These are phyloP conservation scores for Scaptomyza caliginosa DNA, from an alignment of 2,888 invertebrate genomes.

Conservation along the genomic window DNA sequence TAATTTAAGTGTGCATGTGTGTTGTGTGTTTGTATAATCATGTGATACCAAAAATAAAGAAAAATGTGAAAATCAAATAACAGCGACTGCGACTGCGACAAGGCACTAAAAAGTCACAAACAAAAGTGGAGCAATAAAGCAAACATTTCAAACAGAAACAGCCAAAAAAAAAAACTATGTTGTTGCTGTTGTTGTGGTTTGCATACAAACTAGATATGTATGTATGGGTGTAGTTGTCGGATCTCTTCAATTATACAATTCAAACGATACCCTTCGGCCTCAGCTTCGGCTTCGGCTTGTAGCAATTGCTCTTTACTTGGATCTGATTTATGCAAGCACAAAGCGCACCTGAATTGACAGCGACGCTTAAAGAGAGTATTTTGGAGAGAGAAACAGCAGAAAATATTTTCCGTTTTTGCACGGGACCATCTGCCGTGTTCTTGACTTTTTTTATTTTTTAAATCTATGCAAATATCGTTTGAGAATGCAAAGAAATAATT, in stretches of 20 bases:
- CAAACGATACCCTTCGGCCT: neutral
- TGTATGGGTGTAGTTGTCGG: neutral
- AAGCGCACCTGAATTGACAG: neutral
- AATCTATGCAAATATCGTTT: slow-evolving; percentile 45
- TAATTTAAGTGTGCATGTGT: slow-evolving; percentile 1
- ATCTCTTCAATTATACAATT: neutral
- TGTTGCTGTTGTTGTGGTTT: slow-evolving; percentile 23
- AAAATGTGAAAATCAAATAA: slow-evolving; percentile 82
- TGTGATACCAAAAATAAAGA: slow-evolving; percentile 75
- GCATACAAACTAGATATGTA: slow-evolving; percentile 5
- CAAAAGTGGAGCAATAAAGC: slow-evolving; percentile 80
- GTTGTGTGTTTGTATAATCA: slow-evolving; percentile 67
- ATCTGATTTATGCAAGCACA: too few relatives aligned
- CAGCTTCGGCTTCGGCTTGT: too few relatives aligned
- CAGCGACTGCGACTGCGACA: slow-evolving; percentile 65
- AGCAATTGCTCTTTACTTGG: too few relatives aligned
- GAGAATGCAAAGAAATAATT: slow-evolving; percentile 27
- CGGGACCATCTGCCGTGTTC: too few relatives aligned
- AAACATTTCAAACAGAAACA: slow-evolving; percentile 65
- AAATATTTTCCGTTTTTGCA: too few relatives aligned
- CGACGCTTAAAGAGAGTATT: neutral
- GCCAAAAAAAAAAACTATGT: slow-evolving; percentile 7
- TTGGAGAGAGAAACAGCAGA: too few relatives aligned
- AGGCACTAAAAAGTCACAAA: slow-evolving; percentile 76
- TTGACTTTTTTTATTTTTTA: too few relatives aligned